Evolutionary conservation across 1,140 invertebrate genomes (phyloP).

Genomic region (Streblospio benedicti): DNA sequence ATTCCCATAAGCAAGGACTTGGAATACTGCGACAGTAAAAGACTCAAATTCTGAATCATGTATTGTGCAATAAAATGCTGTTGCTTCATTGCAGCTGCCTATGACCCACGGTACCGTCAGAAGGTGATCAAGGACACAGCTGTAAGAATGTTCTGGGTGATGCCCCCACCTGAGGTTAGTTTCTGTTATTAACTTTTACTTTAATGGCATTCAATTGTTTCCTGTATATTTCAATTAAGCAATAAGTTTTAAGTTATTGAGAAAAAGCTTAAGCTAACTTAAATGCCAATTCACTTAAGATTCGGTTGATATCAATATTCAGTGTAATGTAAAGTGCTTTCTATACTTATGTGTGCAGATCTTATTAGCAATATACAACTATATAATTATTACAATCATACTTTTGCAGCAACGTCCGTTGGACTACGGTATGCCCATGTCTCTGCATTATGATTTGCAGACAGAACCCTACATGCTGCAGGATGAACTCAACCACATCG

Average conservation of each 20-base stretch:
- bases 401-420: constrained; percentile 60
- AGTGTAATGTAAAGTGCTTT: neutral
- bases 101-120: constrained; percentile 50
- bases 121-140: constrained; percentile 36
- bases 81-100: constrained; percentile 63
- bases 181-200: neutral
- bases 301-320: neutral
- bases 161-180: constrained; percentile 73
- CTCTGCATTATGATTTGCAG: constrained; percentile 72
- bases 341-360: neutral
- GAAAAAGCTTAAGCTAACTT: neutral
- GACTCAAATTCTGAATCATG: neutral
- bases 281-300: neutral
- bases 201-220: neutral
- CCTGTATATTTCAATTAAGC: neutral
- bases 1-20: neutral
- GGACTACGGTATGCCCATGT: constrained; percentile 82
- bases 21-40: neutral
- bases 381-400: constrained; percentile 6
- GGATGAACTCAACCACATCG: constrained; percentile 76
- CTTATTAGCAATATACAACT: neutral
- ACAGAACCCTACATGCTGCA: constrained; percentile 73
- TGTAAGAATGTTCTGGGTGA: constrained; percentile 83
- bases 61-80: neutral
- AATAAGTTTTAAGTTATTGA: neutral